A percentile compares a stretch with the other conserved stretches of the same genome.
Evolutionary conservation across 2,113 vertebrate genomes (phyloP).

Genomic region (Melanocharis versteri): DNA sequence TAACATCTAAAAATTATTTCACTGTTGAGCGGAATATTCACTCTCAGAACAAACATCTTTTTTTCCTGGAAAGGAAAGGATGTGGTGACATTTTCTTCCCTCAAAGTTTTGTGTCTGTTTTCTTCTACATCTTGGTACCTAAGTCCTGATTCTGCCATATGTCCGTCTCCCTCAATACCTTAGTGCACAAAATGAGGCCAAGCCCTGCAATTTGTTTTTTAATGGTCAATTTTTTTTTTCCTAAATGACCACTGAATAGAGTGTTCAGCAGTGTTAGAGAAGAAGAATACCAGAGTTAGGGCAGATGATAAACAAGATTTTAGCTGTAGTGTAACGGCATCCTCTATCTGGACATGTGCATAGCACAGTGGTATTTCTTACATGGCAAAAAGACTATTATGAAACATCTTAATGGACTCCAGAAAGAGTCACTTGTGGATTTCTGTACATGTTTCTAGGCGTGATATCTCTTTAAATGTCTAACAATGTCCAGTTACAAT

Average conservation of each 20-base stretch:
- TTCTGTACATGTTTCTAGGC: background rate
- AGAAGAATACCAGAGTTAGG: background rate
- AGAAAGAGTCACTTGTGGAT: background rate
- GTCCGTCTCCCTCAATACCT: background rate
- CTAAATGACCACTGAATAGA: background rate
- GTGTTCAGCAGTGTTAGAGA: background rate
- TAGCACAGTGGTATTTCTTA: background rate
- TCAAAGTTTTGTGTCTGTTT: background rate
- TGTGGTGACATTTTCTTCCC: background rate
- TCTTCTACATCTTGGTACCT: background rate
- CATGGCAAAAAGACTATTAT: background rate
- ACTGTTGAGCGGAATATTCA: background rate
- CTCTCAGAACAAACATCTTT: background rate
- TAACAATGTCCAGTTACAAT: background rate
- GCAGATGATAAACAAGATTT: background rate
- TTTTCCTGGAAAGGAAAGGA: background rate
- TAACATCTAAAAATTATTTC: background rate
- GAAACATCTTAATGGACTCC: background rate
- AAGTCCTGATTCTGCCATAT: background rate
- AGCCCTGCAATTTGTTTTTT: background rate
- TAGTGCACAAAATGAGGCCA: background rate
- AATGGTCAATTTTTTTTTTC: background rate
- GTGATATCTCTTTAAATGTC: background rate
- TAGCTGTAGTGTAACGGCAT: background rate
- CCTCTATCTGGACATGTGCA: background rate